Percentiles rank a stretch among this genome's conserved stretches.
Conservation (phyloP, 2,113 vertebrate genomes). For the Mus pahari region DNA sequence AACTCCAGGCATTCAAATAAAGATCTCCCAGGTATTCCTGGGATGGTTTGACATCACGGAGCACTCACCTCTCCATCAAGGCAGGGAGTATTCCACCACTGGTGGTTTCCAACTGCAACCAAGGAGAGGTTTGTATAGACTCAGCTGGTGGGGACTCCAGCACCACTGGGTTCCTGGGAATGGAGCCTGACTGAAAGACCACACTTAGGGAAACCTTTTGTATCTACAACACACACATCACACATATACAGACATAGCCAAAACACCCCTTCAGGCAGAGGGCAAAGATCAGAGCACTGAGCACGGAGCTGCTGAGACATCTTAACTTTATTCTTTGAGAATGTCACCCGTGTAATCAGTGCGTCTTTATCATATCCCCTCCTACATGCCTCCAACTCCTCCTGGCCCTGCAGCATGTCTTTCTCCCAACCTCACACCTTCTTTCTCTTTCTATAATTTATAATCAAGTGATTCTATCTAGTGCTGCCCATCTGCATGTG, state of each 20-base stretch:
- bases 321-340: background rate
- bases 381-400: background rate
- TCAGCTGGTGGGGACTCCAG: slow-evolving; percentile 60
- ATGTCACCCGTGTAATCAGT: background rate
- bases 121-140: slow-evolving; percentile 81
- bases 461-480: background rate
- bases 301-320: background rate
- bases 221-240: slow-evolving; percentile 57
- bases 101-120: background rate
- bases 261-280: slow-evolving; percentile 32
- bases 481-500: background rate
- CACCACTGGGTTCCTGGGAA: slow-evolving; percentile 70
- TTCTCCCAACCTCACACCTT: background rate
- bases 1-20: slow-evolving; percentile 67
- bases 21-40: slow-evolving; percentile 45
- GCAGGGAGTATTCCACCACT: background rate
- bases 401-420: background rate
- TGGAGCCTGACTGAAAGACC: slow-evolving; percentile 81
- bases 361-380: too few relatives aligned
- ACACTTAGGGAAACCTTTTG: slow-evolving; percentile 81
- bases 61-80: background rate
- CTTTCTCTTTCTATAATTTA: background rate
- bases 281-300: background rate
- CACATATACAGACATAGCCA: background rate
- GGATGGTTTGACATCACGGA: slow-evolving; percentile 60